Evolutionary conservation across 2,888 invertebrate species (phyloP).

Genomic region (Lymantria dispar): DNA sequence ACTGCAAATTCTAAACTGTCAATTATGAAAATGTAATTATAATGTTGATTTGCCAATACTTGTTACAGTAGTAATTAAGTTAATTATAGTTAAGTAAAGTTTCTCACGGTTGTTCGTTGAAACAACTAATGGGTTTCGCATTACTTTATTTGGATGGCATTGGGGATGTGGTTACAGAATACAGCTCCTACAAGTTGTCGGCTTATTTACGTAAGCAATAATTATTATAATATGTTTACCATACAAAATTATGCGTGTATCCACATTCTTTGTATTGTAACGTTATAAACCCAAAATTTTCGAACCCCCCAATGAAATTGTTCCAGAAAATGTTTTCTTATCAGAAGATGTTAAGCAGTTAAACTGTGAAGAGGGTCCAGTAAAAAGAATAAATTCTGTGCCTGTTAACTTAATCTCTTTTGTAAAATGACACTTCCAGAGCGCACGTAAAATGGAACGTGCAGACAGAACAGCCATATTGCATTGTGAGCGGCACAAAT

Average conservation of each 20-base stretch:
- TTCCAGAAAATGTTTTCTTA: too few relatives aligned
- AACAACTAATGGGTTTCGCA: slow-evolving; percentile 1
- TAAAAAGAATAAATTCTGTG: too few relatives aligned
- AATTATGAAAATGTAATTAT: slow-evolving; percentile 48
- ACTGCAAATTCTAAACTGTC: slow-evolving; percentile 42
- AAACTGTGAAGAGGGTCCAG: too few relatives aligned
- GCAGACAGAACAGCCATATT: slow-evolving; percentile 16
- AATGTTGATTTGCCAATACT: slow-evolving; percentile 27
- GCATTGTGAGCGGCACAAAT: slow-evolving; percentile 48
- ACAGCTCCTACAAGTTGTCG: too few relatives aligned
- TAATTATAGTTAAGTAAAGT: slow-evolving; percentile 13
- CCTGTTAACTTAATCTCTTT: slow-evolving; percentile 42
- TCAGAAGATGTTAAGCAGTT: too few relatives aligned
- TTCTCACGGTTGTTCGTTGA: slow-evolving; percentile 15
- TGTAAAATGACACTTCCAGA: slow-evolving; percentile 51
- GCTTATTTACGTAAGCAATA: too few relatives aligned
- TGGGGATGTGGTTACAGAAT: too few relatives aligned
- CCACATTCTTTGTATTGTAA: too few relatives aligned
- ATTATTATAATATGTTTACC: too few relatives aligned
- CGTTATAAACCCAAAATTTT: too few relatives aligned
- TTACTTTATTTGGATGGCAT: not conserved
- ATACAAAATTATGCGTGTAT: too few relatives aligned
- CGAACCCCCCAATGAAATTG: too few relatives aligned
- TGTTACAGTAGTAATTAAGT: slow-evolving; percentile 17
- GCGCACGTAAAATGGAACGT: slow-evolving; percentile 39